Conservation (phyloP, 37 sponge, comb jelly and placozoan species). For the Chondrilla cf. caribensis region DNA sequence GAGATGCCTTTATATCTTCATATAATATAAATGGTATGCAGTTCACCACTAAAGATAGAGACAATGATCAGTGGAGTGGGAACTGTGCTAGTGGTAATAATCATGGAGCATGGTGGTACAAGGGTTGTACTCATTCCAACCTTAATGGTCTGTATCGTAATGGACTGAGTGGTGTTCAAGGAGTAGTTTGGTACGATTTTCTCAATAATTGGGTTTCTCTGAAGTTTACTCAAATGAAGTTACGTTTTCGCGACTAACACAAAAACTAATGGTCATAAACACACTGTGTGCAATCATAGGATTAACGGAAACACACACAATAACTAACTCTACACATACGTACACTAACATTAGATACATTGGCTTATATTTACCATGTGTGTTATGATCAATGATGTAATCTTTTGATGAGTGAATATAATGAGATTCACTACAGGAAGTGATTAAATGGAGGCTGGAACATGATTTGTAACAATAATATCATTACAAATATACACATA, state of each 20-base stretch:
- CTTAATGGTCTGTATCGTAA: slow-evolving; percentile 20
- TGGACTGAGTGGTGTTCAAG: background rate
- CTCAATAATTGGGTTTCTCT: background rate
- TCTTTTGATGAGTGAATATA: too few relatives aligned
- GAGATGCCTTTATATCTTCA: background rate
- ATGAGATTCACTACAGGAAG: too few relatives aligned
- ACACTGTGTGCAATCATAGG: too few relatives aligned
- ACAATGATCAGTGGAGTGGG: background rate
- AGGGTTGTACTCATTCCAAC: slow-evolving; percentile 4
- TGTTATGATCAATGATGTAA: too few relatives aligned
- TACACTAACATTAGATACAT: too few relatives aligned
- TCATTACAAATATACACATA: too few relatives aligned
- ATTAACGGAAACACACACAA: too few relatives aligned
- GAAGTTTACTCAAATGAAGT: slow-evolving; percentile 30
- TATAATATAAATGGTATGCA: background rate
- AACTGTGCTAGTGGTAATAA: background rate
- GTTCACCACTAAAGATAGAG: slow-evolving; percentile 17
- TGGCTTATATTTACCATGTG: too few relatives aligned
- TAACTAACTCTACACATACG: too few relatives aligned
- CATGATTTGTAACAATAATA: too few relatives aligned
- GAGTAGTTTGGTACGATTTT: background rate
- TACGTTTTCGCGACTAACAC: background rate
- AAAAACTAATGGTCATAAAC: too few relatives aligned
- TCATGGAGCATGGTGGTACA: slow-evolving; percentile 45
- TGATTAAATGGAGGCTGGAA: too few relatives aligned